Conservation (phyloP, 2,113 vertebrate genomes). For the Oostethus manadensis region DNA sequence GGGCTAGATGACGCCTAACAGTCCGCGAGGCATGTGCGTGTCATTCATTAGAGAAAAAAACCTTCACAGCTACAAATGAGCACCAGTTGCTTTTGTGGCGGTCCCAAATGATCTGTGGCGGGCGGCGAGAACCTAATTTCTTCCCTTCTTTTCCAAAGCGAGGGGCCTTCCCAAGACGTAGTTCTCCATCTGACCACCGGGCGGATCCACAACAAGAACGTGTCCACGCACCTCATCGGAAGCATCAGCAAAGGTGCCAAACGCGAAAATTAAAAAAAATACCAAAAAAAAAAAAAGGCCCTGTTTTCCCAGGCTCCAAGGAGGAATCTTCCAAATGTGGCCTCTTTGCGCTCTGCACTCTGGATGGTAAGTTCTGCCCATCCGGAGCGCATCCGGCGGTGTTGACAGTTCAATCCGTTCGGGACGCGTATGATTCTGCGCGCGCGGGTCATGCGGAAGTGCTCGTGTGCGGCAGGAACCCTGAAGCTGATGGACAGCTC, state of each 20-base stretch:
- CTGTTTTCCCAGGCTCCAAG: slow-evolving; percentile 61
- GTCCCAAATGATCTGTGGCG: no score
- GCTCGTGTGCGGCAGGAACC: slow-evolving; percentile 74
- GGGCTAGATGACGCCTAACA: no score
- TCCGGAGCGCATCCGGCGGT: no score
- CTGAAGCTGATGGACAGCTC: slow-evolving; percentile 94
- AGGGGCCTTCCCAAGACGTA: slow-evolving; percentile 78
- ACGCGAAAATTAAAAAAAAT: no score
- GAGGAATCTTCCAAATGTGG: slow-evolving; percentile 76
- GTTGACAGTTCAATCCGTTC: no score
- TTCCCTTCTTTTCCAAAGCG: slow-evolving; percentile 59
- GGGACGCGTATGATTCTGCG: no score
- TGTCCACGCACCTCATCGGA: slow-evolving; percentile 93
- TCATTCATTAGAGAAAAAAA: no score
- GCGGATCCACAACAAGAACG: slow-evolving; percentile 97
- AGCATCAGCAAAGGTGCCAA: slow-evolving; percentile 80
- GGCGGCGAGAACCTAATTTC: no score
- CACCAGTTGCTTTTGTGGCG: neutral
- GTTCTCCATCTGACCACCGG: slow-evolving; percentile 88
- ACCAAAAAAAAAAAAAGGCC: neutral
- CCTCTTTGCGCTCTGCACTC: slow-evolving; percentile 93
- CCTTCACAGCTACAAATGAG: neutral
- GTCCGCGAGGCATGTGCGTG: no score
- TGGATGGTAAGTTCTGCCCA: slow-evolving; percentile 93
- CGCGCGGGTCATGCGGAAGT: no score